Conservation (phyloP, 2,797 vertebrate genomes). For the Euthynnus affinis region DNA sequence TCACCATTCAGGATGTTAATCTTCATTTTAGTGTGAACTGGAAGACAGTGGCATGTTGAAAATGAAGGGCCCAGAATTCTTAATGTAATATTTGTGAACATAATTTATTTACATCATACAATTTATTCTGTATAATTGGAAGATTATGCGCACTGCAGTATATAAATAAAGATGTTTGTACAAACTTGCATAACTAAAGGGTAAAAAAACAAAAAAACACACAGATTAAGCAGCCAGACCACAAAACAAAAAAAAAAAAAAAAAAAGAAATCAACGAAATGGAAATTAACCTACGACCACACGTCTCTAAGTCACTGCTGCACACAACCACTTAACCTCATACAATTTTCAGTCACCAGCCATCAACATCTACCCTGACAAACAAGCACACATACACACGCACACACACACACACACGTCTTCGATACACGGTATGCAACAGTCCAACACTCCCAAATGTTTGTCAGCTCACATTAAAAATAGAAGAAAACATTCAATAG, state of each 20-base stretch:
- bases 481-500: slow-evolving; percentile 64
- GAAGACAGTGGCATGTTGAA: fast-evolving
- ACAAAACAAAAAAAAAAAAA: slow-evolving; percentile 24
- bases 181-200: slow-evolving; percentile 86
- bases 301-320: slow-evolving; percentile 51
- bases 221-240: slow-evolving; percentile 70
- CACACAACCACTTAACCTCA: slow-evolving; percentile 53
- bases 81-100: slow-evolving; percentile 80
- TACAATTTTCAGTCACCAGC: slow-evolving; percentile 41
- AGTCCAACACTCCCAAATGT: slow-evolving; percentile 37
- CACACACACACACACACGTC: slow-evolving; percentile 33
- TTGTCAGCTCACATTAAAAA: slow-evolving; percentile 68
- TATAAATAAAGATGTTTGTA: slow-evolving; percentile 89
- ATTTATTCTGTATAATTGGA: slow-evolving; percentile 81
- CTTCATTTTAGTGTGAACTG: too few relatives aligned
- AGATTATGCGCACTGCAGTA: slow-evolving; percentile 82
- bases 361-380: slow-evolving; percentile 26
- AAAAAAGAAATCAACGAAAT: slow-evolving; percentile 18
- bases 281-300: slow-evolving; percentile 56
- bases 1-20: not conserved
- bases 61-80: slow-evolving; percentile 9
- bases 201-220: slow-evolving; percentile 57
- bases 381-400: slow-evolving; percentile 22
- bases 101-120: slow-evolving; percentile 87
- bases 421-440: slow-evolving; percentile 47